These are phyloP conservation scores for Acomys russatus DNA, from an alignment of 2,797 vertebrate genomes.

Conservation along the genomic window DNA sequence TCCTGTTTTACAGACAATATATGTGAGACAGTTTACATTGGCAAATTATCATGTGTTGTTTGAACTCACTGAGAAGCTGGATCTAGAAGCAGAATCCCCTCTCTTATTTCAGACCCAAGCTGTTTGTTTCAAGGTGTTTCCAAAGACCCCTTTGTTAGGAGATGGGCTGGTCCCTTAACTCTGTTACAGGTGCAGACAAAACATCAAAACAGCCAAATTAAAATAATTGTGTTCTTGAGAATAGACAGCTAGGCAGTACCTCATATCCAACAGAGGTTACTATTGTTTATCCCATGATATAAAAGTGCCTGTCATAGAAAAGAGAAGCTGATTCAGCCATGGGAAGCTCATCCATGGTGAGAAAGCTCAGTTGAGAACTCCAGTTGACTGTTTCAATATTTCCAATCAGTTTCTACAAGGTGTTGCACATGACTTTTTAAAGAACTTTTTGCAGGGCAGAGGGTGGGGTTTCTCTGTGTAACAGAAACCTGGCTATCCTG, in stretches of 20 bases:
- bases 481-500: too few relatives aligned
- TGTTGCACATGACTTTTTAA: not conserved
- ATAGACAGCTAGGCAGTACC: not conserved
- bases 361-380: not conserved
- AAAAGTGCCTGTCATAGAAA: not conserved
- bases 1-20: not conserved
- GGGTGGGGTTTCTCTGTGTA: too few relatives aligned
- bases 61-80: not conserved
- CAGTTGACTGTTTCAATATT: not conserved
- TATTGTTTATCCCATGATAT: not conserved
- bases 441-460: too few relatives aligned
- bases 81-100: not conserved
- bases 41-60: not conserved
- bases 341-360: not conserved
- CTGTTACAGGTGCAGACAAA: not conserved
- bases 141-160: not conserved
- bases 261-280: not conserved
- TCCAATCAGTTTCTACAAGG: not conserved
- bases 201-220: not conserved
- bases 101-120: not conserved
- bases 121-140: slow-evolving; percentile 20
- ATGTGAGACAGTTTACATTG: not conserved
- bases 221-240: not conserved
- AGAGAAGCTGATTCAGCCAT: not conserved
- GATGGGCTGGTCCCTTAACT: not conserved